Base-by-base conservation (phyloP, 2,113 vertebrate species). In the Vanacampus margaritifer region DNA sequence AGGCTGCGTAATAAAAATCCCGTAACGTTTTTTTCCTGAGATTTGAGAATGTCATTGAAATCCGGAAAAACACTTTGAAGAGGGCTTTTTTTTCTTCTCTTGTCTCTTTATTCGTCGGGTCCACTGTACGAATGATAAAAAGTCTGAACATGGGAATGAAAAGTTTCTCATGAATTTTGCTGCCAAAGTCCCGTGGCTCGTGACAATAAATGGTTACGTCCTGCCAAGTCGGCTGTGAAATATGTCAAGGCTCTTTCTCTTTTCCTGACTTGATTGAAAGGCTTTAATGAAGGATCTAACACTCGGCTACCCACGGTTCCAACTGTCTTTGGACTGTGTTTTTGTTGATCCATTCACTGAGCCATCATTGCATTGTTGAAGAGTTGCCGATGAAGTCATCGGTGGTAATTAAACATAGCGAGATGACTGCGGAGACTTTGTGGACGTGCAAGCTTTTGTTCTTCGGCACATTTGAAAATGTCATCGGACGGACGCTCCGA, bases 201-300 rank as follows among this genome's bases (percentile, higher is more conserved):
- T 78, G 65, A 58, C 75, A 79, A 86, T 87, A 85, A 85, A 85
- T 88, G 78, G 65, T 72, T 43, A 66, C 65, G 65, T 76, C 65
- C 57, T 75, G 78, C 72, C 73, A 81, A 86, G 67, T 87, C 80
- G 80, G 60, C 73, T 86, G 81, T 87, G 74, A 84, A 88, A 87
- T 80, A 72, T 64, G 57, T 76, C 74, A 75, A 72, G 66, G 79
- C 75, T 82, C 69, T 65, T 72, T 75, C 69, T 72, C 75, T 71
- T 81, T 80, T 70, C 73, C 79, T 79, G 3, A 62, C 73, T 79
- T 71, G 65, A 36, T 32, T 60, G 58, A 54, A 71, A 79, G 64
- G 57, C 75, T 39, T 59, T 65, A 46, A 35, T 51, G 63, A 73
- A 21, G 19, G 68, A 68, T 71, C 58, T 28, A 36, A 74, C 67